Conservation (phyloP, 2,888 invertebrate genomes). For the Pollenia labialis region DNA sequence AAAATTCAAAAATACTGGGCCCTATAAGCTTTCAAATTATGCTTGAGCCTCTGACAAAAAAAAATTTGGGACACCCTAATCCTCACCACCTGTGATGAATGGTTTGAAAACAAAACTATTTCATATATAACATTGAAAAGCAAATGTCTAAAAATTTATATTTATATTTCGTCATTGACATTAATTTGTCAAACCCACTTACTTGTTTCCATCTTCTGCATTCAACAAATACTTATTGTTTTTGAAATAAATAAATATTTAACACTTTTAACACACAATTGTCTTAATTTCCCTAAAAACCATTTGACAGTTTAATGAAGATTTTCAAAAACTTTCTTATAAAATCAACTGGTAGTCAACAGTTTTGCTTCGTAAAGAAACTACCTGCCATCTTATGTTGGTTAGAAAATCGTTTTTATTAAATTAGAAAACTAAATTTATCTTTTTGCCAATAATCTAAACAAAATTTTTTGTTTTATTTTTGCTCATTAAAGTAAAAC, state of each 20-base stretch:
- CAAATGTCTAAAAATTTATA: too few relatives aligned
- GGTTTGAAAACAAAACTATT: too few relatives aligned
- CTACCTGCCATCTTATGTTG: too few relatives aligned
- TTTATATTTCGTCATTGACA: too few relatives aligned
- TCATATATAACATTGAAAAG: too few relatives aligned
- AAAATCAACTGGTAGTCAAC: conserved; percentile 32
- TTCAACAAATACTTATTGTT: conserved; percentile 1
- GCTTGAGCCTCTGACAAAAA: too few relatives aligned
- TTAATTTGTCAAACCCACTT: not conserved
- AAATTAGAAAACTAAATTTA: conserved; percentile 26
- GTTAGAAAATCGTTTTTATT: not conserved
- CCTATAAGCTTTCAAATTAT: too few relatives aligned
- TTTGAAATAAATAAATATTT: not conserved
- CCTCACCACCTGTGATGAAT: too few relatives aligned
- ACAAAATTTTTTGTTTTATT: not conserved
- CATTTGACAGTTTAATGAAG: conserved; percentile 45
- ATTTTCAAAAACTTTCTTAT: conserved; percentile 47
- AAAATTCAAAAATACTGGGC: too few relatives aligned
- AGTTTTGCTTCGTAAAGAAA: not conserved
- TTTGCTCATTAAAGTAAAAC: conserved; percentile 42
- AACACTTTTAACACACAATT: not conserved
- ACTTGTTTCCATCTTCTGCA: not conserved
- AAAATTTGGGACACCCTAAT: too few relatives aligned
- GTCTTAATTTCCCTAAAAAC: conserved; percentile 8
- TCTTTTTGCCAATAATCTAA: not conserved